phyloP scores from a whole-genome alignment of 2,888 invertebrate genomes.

The Phlogophora meticulosa region DNA sequence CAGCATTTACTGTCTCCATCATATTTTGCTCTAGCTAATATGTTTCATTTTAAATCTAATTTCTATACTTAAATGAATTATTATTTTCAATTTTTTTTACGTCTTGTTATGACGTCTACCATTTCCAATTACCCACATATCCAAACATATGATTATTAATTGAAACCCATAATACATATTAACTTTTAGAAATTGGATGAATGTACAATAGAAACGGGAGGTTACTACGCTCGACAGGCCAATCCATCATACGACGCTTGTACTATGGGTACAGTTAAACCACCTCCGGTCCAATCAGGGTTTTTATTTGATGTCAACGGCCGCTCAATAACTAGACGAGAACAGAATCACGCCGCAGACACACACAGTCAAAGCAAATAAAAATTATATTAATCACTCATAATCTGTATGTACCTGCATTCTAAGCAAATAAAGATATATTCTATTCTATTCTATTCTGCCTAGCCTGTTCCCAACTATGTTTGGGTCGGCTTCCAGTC shows the following conservation, averaged over 20 bases:
- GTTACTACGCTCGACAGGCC: constrained; percentile 73
- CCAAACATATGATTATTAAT: constrained; percentile 80
- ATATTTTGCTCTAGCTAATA: constrained; percentile 18
- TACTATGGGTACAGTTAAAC: constrained; percentile 80
- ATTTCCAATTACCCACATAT: constrained; percentile 69
- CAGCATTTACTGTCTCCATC: constrained; percentile 15
- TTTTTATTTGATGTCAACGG: constrained; percentile 84
- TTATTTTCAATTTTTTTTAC: constrained; percentile 16
- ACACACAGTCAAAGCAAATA: constrained; percentile 84
- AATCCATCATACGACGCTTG: constrained; percentile 80
- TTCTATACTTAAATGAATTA: constrained; percentile 34
- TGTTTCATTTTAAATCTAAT: constrained; percentile 15
- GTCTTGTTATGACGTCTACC: constrained; percentile 59
- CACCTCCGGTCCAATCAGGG: constrained; percentile 76
- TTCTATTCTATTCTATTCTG: too few species aligned
- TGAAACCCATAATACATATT: constrained; percentile 78
- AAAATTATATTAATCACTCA: constrained; percentile 85
- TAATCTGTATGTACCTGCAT: too few species aligned
- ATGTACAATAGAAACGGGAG: constrained; percentile 74
- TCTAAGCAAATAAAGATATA: too few species aligned
- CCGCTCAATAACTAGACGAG: constrained; percentile 75
- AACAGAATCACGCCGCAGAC: constrained; percentile 73
- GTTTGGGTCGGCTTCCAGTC: too few species aligned
- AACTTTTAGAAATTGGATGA: constrained; percentile 80
- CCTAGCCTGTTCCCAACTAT: too few species aligned